A percentile compares a stretch with the other conserved stretches of the same genome.
Evolutionary conservation across 2,113 vertebrate genomes (phyloP).

Genomic region (Catagonus wagneri): DNA sequence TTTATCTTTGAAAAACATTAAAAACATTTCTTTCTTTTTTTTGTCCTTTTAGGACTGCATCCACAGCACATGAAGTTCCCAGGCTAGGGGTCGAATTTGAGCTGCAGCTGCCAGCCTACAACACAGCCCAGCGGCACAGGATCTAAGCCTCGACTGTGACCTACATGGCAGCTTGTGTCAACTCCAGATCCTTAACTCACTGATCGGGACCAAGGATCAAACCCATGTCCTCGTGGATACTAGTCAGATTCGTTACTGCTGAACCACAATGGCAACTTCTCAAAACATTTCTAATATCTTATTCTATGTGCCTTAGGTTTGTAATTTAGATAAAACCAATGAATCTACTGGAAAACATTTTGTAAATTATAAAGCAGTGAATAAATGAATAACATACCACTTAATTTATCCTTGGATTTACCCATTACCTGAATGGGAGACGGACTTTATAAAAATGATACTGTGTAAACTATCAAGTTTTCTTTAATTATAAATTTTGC

Average conservation of each 20-base stretch:
- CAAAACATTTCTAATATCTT: not conserved
- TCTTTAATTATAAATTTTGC: slow-evolving; percentile 10
- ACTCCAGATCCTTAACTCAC: too few relatives aligned
- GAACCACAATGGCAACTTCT: too few relatives aligned
- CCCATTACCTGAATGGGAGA: not conserved
- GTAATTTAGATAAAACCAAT: slow-evolving; percentile 47
- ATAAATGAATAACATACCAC: slow-evolving; percentile 1
- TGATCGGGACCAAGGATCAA: too few relatives aligned
- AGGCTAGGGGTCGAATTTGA: too few relatives aligned
- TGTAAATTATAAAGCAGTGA: slow-evolving; percentile 45
- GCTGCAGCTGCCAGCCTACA: too few relatives aligned
- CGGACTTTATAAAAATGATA: slow-evolving; percentile 24
- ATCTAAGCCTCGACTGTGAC: too few relatives aligned
- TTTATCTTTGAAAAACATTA: slow-evolving; percentile 54
- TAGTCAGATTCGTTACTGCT: too few relatives aligned
- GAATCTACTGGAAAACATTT: slow-evolving; percentile 35
- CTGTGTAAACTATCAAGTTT: not conserved
- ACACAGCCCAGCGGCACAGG: too few relatives aligned
- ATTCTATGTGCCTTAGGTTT: not conserved
- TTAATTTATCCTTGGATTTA: slow-evolving; percentile 43
- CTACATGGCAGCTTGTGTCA: too few relatives aligned
- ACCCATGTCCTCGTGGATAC: too few relatives aligned
- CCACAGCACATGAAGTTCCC: too few relatives aligned
- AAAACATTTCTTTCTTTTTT: not conserved
- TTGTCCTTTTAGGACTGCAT: too few relatives aligned